These are phyloP conservation scores for Pyrocephalus nanus DNA, from an alignment of 2,797 vertebrate genomes.

Conservation along the genomic window DNA sequence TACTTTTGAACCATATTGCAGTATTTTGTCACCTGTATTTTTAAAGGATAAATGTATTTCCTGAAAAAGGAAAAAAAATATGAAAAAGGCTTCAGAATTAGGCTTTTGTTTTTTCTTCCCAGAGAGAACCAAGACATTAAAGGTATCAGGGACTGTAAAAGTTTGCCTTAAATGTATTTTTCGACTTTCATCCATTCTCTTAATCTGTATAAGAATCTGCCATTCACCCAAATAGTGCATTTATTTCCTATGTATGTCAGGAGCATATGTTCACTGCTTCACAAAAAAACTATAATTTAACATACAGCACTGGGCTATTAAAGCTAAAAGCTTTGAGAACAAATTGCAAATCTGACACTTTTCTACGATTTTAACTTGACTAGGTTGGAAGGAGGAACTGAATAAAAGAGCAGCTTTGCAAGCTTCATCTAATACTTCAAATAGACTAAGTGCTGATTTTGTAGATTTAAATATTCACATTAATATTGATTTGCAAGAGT, in stretches of 20 bases:
- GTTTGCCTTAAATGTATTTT: neutral
- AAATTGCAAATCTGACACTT: constrained; percentile 55
- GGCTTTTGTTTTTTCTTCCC: fast-evolving
- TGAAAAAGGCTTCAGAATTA: neutral
- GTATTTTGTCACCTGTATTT: neutral
- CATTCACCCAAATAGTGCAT: constrained; percentile 15
- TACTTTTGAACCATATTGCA: neutral
- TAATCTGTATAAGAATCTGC: constrained; percentile 4
- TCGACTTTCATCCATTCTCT: neutral
- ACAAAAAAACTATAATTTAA: constrained; percentile 52
- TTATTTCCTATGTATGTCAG: constrained; percentile 43
- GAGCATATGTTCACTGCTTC: constrained; percentile 26
- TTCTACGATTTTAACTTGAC: constrained; percentile 1
- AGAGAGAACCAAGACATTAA: neutral
- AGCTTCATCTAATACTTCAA: constrained; percentile 29
- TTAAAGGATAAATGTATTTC: neutral
- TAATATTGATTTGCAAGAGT: constrained; percentile 48
- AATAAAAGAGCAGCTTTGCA: constrained; percentile 20
- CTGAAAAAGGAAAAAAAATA: neutral
- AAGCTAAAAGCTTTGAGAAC: constrained; percentile 55
- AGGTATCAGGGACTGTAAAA: neutral
- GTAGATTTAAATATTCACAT: constrained; percentile 54
- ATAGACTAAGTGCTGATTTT: constrained; percentile 23
- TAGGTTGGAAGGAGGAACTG: neutral
- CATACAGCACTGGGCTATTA: constrained; percentile 32